Evolutionary conservation across 2,797 vertebrate genomes (phyloP), one percentile per base, ranked within the genome.

Genomic region (Lophius americanus): DNA sequence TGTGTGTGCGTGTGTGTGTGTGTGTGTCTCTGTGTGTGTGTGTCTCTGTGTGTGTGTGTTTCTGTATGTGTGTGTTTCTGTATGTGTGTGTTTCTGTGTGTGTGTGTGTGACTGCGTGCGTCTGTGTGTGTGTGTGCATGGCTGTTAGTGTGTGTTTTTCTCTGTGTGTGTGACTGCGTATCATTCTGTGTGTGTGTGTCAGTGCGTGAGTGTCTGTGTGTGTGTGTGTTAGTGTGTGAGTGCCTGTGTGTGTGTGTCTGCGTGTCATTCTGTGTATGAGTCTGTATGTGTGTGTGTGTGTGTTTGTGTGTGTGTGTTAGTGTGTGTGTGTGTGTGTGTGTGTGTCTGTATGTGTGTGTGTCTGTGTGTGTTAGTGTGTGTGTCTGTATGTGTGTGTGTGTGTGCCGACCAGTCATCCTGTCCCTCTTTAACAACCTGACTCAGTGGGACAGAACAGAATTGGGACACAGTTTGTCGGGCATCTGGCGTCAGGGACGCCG

Each of bases 401-500:
- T 53, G 62, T 23, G 39, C 42, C 5, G 60, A 4, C 54, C 61
- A 60, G 51, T 81, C 77, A 23, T 85, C 82, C 67, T 73, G 71
- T 74, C 68, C 70, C 58, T 63, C 58, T 91, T 91, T 90, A 89
- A 88, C 64, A 87, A 89, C 68, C 79, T 86, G 81, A 88, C 75
- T 91, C 89, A 91, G 83, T 89, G 85, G 90, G 82, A 81, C 82
- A 83, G 84, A 92, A 88, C 89, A 76, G 85, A 90, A 88, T 82
- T 70, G 78, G 83, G 86, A 88, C 68, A 41, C 66, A 76, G 81
- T 82, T 88, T 87, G 83, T 74, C 13, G 74, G 87, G 87, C 89
- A 89, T 91, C 83, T 92, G 91, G 91, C 90, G 88, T 91, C 90
- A 85, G 83, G 81, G 87, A 85, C 85, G 87, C 88, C 91, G 86